Base-by-base conservation (phyloP, 92 coral and sea anemone genomes). In the Isaurus tuberculatus region DNA sequence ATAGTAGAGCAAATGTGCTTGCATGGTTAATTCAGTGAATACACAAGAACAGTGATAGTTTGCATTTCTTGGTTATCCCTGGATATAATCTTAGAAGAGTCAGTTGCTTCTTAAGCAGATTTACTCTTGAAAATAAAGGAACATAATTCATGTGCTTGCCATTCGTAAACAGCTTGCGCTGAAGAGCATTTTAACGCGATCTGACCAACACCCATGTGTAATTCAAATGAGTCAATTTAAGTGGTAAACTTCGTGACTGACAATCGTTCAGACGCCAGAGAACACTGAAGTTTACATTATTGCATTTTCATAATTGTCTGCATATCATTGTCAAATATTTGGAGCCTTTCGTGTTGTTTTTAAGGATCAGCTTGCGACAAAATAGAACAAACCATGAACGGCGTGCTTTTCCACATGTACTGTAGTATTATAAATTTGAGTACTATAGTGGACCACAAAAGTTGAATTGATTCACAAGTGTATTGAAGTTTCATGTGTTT, bases 151-250 rank as follows among this genome's bases (percentile, higher is more conserved):
- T 26, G 13, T 15, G 33, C 8, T 34, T 58, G 68, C 15, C n/a
- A 55, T 57, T 31, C 69, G 29, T 74, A 57, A 55, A 63, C 34
- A 27, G 82, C 43, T 31, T 7, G 82, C 26, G 68, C 82, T 77
- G 81, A 57, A 77, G 11, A 67, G 25, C 53, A 8, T 8, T 20
- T 23, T 15, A 8, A 0, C 36, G 11, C 5, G 8, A 33, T 28
- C 26, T 51, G 82, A 77, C 82, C 82, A 77, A 77, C 82, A 77
- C 82, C 82, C 82, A 77, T 57, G 51, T 22, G 82, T 44, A 49
- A 40, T 71, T 27, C 31, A 49, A 67, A 23, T 34, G 13, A 26
- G 58, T 77, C 51, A 55, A 25, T 58, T 3, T 20, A 16, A 22
- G 20, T 71, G 34, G 55, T 34, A 33, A 34, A 58, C 34, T 77